Base-by-base conservation (phyloP, 2,797 vertebrate genomes). In the Cynopterus sphinx region DNA sequence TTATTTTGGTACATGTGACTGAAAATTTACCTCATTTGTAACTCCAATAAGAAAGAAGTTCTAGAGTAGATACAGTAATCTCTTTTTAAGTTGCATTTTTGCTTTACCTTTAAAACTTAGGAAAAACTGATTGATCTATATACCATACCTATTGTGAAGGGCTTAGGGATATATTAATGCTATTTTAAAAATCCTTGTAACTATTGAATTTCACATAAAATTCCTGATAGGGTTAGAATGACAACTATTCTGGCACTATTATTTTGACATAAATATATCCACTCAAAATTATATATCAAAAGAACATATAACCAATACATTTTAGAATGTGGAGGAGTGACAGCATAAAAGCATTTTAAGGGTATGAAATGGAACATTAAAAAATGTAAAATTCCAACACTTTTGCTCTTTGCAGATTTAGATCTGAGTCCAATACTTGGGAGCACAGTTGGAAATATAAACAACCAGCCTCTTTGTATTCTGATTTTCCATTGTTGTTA, bases 101-200 rank as follows among this genome's bases (percentile, higher is more conserved):
- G 8, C 24, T 96, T 94, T 74, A 65, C 9, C 59, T 73, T 81
- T 90, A 93, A 91, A 87, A 70, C 11, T 63, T 75, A 73, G 7
- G 10, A 61, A 78, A 89, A 61, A 70, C 15, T 17, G 39, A 73
- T 67, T 51, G 36, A 85, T 17, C 12, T 61, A 49, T 67, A 70
- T n/a, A 55, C 12, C 71, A 6, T 82, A 87, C 71, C 74, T 28
- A 75, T n/a, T 41, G 4, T 87, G n/a, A 53, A 92, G 8, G 11
- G 16, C 2, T 93, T 63, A 82, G 46, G 16, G 33, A 89, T 73
- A 55, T 26, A 43, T 41, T 82, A 87, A 77, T 71, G 6, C 5
- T 68, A 55, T 63, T 70, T 65, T 43, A 17, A 83, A 84, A 41
- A 70, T 39, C 5, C 13, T 85, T 49, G 13, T 57, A 68, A 57